Percentiles rank a stretch among this genome's conserved stretches.
Evolutionary conservation across 2,113 vertebrate species (phyloP).

Genomic region (Alethe diademata): DNA sequence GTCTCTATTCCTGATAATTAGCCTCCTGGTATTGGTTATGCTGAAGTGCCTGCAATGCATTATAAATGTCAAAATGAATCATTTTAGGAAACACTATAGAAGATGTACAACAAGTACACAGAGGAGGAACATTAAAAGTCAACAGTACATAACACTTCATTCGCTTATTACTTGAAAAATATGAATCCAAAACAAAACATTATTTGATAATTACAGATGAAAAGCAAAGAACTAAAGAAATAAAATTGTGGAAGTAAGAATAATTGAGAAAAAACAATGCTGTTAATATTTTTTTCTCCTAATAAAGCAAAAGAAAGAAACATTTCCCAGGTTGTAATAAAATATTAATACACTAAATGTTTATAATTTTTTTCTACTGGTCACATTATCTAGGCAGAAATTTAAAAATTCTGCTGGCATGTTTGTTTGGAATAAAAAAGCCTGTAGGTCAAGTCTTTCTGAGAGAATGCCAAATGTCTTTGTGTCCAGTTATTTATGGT

Average conservation of each 20-base stretch:
- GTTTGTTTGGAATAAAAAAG: slow-evolving; percentile 75
- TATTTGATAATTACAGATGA: slow-evolving; percentile 29
- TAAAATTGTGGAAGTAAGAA: background rate
- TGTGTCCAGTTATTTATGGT: slow-evolving; percentile 98
- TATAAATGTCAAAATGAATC: slow-evolving; percentile 45
- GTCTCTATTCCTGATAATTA: slow-evolving; percentile 43
- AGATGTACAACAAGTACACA: background rate
- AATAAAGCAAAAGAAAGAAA: slow-evolving; percentile 25
- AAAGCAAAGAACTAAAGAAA: background rate
- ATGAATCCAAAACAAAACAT: slow-evolving; percentile 12
- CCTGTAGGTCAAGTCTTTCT: slow-evolving; percentile 77
- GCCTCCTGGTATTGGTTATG: slow-evolving; percentile 23
- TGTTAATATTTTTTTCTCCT: background rate
- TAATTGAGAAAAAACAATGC: background rate
- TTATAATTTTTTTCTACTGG: slow-evolving; percentile 43
- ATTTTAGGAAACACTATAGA: background rate
- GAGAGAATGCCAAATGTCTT: slow-evolving; percentile 96
- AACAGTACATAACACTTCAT: background rate
- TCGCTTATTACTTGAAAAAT: background rate
- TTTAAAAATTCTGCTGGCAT: slow-evolving; percentile 72
- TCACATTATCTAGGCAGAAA: slow-evolving; percentile 66
- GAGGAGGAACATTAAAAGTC: slow-evolving; percentile 12
- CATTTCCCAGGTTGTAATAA: slow-evolving; percentile 42
- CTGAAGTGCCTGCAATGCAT: background rate
- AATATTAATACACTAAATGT: slow-evolving; percentile 55